A percentile compares a stretch with the other conserved stretches of the same genome.
Conservation (phyloP, 2,113 vertebrate species). For the Trematocara nigrifrons region DNA sequence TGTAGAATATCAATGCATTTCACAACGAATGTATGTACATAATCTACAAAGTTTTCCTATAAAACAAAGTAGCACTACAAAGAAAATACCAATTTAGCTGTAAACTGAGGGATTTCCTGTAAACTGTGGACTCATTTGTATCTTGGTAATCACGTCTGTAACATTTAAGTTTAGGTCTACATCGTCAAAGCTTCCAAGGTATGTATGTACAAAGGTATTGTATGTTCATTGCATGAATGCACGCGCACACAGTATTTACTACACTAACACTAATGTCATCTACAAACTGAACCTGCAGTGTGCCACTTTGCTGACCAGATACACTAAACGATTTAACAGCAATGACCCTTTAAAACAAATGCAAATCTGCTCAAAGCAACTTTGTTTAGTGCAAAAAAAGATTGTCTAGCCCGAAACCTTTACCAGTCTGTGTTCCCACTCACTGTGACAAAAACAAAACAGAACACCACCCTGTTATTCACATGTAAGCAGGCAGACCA, state of each 20-base stretch:
- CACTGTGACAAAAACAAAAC: background rate
- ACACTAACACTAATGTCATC: background rate
- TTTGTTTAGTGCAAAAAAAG: background rate
- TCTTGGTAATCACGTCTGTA: background rate
- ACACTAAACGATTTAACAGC: background rate
- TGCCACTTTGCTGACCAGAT: background rate
- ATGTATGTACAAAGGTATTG: too few species aligned
- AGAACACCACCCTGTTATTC: background rate
- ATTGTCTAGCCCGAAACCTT: background rate
- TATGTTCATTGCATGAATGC: background rate
- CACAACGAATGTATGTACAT: background rate
- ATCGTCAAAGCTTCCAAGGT: background rate
- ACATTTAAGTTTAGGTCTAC: background rate
- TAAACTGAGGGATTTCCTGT: background rate
- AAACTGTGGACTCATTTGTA: background rate
- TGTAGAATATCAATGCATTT: background rate
- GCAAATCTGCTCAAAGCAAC: background rate
- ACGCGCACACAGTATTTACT: background rate
- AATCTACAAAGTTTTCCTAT: background rate
- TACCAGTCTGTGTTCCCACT: background rate
- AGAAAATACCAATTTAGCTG: background rate
- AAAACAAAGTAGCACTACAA: background rate
- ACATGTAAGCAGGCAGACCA: background rate
- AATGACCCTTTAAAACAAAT: background rate
- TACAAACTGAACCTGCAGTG: background rate